These are phyloP conservation scores for Lepidotrigona ventralis DNA, from an alignment of 1,140 invertebrate species.

Conservation along the genomic window DNA sequence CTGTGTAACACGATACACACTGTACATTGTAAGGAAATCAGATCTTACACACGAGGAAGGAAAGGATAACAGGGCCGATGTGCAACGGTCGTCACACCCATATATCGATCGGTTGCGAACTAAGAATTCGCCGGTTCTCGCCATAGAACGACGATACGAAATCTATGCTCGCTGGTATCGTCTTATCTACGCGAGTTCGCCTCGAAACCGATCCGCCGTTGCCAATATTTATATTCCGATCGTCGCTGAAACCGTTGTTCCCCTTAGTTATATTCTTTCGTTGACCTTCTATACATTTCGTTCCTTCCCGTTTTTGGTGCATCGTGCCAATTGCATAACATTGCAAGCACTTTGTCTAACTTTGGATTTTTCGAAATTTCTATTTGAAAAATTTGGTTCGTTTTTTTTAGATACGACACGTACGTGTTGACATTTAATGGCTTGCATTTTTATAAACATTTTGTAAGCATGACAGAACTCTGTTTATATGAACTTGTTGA, in stretches of 20 bases:
- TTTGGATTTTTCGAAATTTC: too few species aligned
- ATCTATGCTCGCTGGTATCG: slow-evolving; percentile 45
- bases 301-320: neutral
- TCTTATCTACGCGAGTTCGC: slow-evolving; percentile 16
- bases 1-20: slow-evolving; percentile 60
- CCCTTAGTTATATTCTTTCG: neutral
- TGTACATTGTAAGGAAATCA: slow-evolving; percentile 65
- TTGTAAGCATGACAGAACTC: neutral
- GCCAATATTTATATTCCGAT: slow-evolving; percentile 39
- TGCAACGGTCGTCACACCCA: slow-evolving; percentile 44
- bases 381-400: too few species aligned
- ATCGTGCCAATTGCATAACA: neutral
- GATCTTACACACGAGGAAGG: slow-evolving; percentile 67
- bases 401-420: too few species aligned
- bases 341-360: neutral
- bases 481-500: too few species aligned
- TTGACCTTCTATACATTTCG: neutral
- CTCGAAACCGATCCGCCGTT: slow-evolving; percentile 12
- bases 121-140: slow-evolving; percentile 28
- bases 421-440: too few species aligned
- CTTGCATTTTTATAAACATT: fast-evolving
- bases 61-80: slow-evolving; percentile 54
- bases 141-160: slow-evolving; percentile 19
- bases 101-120: slow-evolving; percentile 46
- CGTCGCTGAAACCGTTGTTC: neutral